Conservation (phyloP, 2,113 vertebrate species). For the Dolichotis patagonum region DNA sequence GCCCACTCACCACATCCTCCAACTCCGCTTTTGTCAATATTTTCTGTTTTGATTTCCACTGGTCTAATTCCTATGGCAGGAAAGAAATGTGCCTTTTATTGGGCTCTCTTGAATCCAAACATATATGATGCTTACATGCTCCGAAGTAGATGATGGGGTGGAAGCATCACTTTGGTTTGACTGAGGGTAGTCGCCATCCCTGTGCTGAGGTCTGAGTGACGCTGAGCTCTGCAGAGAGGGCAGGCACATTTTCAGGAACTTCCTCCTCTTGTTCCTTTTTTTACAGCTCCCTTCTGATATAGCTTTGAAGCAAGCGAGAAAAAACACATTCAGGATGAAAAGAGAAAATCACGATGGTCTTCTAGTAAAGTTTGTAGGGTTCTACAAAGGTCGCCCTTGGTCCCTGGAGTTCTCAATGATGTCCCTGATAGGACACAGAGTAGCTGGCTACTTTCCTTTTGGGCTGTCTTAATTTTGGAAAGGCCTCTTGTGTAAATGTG, state of each 20-base stretch:
- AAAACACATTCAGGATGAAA: background rate
- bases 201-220: background rate
- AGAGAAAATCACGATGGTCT: background rate
- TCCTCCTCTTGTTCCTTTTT: background rate
- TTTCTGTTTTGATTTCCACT: background rate
- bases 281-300: background rate
- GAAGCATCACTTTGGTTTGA: background rate
- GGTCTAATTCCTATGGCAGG: background rate
- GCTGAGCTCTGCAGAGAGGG: background rate
- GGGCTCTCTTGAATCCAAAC: background rate
- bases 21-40: background rate
- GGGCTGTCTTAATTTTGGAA: background rate
- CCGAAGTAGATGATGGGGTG: fast-evolving
- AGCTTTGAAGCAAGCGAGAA: background rate
- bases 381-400: background rate
- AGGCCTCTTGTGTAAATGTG: background rate
- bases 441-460: background rate
- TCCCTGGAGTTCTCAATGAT: background rate
- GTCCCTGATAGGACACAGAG: background rate
- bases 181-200: background rate
- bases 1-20: background rate
- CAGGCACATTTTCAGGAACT: background rate
- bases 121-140: background rate
- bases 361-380: background rate
- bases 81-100: background rate